A percentile compares a stretch with the other conserved stretches of the same genome.
These are phyloP conservation scores for Leptopilina myrica DNA, from an alignment of 2,888 invertebrate genomes.

Conservation along the genomic window DNA sequence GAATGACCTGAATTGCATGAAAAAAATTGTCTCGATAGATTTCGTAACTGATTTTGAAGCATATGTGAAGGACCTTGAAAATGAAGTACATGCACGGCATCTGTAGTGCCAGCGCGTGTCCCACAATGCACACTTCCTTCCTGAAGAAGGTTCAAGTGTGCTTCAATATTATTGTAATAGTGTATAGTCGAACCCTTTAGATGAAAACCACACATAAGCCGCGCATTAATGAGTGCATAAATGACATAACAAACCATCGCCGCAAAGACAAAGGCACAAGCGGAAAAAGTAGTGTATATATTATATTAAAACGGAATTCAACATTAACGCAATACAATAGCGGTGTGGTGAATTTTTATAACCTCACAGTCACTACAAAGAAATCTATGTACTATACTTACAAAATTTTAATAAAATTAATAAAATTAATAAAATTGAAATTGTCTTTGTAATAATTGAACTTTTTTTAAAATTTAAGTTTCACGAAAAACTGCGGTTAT, in stretches of 20 bases:
- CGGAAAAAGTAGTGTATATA: no score
- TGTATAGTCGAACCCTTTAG: slow-evolving; percentile 55
- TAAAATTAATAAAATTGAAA: no score
- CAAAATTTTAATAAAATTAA: no score
- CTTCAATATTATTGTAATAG: slow-evolving; percentile 54
- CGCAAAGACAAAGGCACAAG: neutral
- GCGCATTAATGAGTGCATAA: slow-evolving; percentile 59
- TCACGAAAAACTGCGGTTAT: no score
- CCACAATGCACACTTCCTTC: slow-evolving; percentile 72
- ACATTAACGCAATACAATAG: no score
- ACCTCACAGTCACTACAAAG: no score
- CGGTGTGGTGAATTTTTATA: no score
- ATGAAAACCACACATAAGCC: slow-evolving; percentile 60
- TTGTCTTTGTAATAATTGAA: no score
- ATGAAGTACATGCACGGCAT: slow-evolving; percentile 66
- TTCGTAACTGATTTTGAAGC: slow-evolving; percentile 71
- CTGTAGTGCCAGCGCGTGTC: slow-evolving; percentile 75
- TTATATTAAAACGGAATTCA: no score
- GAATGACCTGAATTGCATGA: slow-evolving; percentile 7
- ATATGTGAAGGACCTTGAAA: slow-evolving; percentile 69
- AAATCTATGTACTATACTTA: no score
- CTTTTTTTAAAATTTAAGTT: no score
- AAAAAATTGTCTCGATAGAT: slow-evolving; percentile 52
- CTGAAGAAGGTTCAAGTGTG: slow-evolving; percentile 51
- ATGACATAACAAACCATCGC: slow-evolving; percentile 59